Conservation (phyloP, 2,797 vertebrate genomes). For the Gymnopithys bicolor region DNA sequence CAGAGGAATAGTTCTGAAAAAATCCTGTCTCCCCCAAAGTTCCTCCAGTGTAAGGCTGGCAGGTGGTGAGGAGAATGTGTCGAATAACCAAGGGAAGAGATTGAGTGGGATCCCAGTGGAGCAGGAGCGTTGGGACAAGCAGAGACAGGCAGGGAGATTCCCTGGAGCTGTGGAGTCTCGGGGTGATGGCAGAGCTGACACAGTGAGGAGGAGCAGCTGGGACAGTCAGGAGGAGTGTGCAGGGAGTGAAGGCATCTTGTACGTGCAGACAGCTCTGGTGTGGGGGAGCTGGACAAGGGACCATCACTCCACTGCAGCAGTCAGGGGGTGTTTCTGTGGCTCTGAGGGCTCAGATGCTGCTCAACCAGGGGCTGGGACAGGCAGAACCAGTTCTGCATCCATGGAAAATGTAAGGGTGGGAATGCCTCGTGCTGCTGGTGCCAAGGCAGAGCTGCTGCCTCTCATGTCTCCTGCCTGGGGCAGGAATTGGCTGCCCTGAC, state of each 20-base stretch:
- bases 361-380: not conserved
- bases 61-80: not conserved
- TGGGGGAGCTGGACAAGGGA: not conserved
- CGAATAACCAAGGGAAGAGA: not conserved
- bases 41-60: not conserved
- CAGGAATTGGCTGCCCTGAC: not conserved
- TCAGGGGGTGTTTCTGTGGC: not conserved
- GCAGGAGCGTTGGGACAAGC: not conserved
- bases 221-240: not conserved
- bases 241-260: not conserved
- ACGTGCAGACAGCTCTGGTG: fast-evolving
- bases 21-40: not conserved
- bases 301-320: fast-evolving
- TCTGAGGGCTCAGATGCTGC: not conserved
- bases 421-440: not conserved
- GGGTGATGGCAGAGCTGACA: not conserved
- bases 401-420: not conserved
- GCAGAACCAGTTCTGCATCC: not conserved
- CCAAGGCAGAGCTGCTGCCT: not conserved
- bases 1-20: not conserved
- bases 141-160: not conserved
- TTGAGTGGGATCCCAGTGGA: not conserved
- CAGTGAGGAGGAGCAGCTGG: not conserved
- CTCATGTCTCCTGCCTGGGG: not conserved
- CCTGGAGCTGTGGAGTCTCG: not conserved